phyloP scores from a whole-genome alignment of 2,797 vertebrate genomes.

The Leptodactylus fallax region DNA sequence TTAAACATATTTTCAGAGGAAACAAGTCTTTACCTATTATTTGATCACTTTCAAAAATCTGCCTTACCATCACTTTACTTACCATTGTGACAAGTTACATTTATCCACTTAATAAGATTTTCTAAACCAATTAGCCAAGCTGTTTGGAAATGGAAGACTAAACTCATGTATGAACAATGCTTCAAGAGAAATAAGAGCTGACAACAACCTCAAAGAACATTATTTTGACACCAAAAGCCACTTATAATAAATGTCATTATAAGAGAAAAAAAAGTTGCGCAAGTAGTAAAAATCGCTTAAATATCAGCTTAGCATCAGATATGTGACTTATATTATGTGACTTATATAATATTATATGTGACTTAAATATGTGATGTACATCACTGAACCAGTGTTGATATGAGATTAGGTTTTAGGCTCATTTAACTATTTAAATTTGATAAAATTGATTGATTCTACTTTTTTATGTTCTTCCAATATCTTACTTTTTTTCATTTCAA shows the following conservation, averaged over 20 bases:
- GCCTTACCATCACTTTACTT: constrained; percentile 63
- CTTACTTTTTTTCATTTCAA: too few species aligned
- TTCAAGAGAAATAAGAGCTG: constrained; percentile 66
- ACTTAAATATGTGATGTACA: too few species aligned
- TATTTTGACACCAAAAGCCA: constrained; percentile 50
- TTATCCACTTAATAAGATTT: constrained; percentile 59
- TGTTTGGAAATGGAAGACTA: constrained; percentile 63
- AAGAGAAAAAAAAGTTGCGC: background rate
- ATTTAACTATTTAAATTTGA: too few species aligned
- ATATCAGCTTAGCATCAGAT: background rate
- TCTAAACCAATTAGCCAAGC: constrained; percentile 63
- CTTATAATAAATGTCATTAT: constrained; percentile 38
- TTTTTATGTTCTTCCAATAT: too few species aligned
- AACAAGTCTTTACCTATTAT: background rate
- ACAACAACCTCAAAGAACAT: constrained; percentile 50
- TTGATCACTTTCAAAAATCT: constrained; percentile 12
- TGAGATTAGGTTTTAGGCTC: too few species aligned
- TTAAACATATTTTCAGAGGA: background rate
- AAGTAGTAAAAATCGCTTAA: constrained; percentile 7
- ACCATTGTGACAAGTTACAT: constrained; percentile 48
- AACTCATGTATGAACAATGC: constrained; percentile 59
- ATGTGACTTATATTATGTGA: too few species aligned
- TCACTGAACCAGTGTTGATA: too few species aligned
- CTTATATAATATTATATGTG: too few species aligned
- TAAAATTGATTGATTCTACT: too few species aligned